These are phyloP conservation scores for Junonia oenone DNA, from an alignment of 2,888 invertebrate species.

Conservation along the genomic window DNA sequence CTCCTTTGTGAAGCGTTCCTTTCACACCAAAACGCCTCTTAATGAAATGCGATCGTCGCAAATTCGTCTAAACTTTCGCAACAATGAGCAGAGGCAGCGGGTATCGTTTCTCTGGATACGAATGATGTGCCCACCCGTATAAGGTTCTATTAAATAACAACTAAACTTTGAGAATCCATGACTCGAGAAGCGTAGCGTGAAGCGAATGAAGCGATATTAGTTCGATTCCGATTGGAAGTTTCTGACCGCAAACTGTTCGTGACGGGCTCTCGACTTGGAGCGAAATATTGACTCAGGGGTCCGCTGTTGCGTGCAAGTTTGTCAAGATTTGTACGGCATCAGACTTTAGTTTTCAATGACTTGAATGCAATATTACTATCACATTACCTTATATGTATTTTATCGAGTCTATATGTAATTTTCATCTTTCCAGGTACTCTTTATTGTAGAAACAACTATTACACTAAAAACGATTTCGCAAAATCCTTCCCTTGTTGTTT, in stretches of 20 bases:
- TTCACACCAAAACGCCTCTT: constrained; percentile 65
- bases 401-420: not conserved
- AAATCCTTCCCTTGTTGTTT: not conserved
- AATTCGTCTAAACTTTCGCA: constrained; percentile 72
- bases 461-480: not conserved
- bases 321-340: constrained; percentile 2
- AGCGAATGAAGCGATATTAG: constrained; percentile 46
- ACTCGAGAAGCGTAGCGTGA: constrained; percentile 38
- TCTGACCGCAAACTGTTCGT: constrained; percentile 56
- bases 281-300: constrained; percentile 22
- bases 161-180: constrained; percentile 54
- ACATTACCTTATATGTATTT: not conserved
- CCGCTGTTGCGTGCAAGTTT: constrained; percentile 31
- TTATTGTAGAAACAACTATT: not conserved
- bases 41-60: constrained; percentile 71
- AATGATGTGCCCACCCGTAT: constrained; percentile 33
- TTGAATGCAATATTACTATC: not conserved
- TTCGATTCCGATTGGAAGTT: constrained; percentile 59
- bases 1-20: constrained; percentile 65
- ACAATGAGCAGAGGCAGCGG: constrained; percentile 57
- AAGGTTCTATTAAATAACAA: constrained; percentile 73
- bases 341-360: not conserved
- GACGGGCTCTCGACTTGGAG: constrained; percentile 35
- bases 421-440: not conserved
- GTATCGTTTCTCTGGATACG: constrained; percentile 55